phyloP scores from a whole-genome alignment of 2,888 invertebrate genomes.

The Nymphalis c-album region DNA sequence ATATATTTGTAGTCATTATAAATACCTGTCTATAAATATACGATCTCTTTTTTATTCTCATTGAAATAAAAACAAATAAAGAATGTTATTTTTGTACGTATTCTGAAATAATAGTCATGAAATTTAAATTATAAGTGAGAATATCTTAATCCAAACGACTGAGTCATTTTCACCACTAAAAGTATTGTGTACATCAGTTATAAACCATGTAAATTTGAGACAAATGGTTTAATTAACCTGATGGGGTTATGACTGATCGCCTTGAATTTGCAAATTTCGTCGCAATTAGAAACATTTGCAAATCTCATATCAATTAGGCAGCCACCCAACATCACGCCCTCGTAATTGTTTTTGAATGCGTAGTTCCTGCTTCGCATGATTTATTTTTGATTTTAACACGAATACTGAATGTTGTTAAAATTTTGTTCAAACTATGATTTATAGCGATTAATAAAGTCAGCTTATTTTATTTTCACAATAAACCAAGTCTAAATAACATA shows the following conservation, averaged over 20 bases:
- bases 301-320: slow-evolving; percentile 82
- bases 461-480: background rate
- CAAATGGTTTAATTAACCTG: slow-evolving; percentile 81
- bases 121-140: no score
- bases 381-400: slow-evolving; percentile 53
- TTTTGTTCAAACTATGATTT: slow-evolving; percentile 10
- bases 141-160: no score
- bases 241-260: slow-evolving; percentile 77
- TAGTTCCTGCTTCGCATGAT: slow-evolving; percentile 71
- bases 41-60: background rate
- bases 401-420: slow-evolving; percentile 18
- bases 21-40: background rate
- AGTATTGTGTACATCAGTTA: slow-evolving; percentile 44
- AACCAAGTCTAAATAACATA: no score
- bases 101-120: background rate
- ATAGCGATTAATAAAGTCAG: background rate
- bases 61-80: background rate
- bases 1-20: background rate
- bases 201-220: slow-evolving; percentile 62
- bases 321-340: slow-evolving; percentile 75
- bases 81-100: background rate
- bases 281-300: slow-evolving; percentile 80
- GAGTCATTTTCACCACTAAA: background rate
- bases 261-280: slow-evolving; percentile 72
- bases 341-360: slow-evolving; percentile 79